Conservation (phyloP, 92 coral and sea anemone species). For the Blastomussa wellsi region DNA sequence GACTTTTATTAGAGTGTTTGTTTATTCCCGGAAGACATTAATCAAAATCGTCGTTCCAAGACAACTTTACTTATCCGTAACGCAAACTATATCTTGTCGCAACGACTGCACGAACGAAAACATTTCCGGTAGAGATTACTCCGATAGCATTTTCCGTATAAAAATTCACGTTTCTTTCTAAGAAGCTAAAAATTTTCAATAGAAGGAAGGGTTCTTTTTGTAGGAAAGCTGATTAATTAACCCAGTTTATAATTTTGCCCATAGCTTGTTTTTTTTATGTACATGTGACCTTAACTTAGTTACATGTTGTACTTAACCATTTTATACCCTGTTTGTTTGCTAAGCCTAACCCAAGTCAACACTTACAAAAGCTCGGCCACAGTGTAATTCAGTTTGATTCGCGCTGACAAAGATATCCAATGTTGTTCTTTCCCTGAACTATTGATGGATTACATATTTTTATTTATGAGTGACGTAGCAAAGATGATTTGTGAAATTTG, state of each 20-base stretch:
- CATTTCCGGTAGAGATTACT: neutral
- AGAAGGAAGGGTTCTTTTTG: neutral
- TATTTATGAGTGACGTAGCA: no score
- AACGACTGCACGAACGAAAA: neutral
- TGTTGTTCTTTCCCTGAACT: no score
- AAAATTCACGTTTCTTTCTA: neutral
- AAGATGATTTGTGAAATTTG: no score
- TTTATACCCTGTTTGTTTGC: neutral
- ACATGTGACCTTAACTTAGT: neutral
- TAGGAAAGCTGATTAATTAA: neutral
- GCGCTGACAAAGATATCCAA: neutral
- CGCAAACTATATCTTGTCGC: neutral
- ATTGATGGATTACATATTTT: no score
- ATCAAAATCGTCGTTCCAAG: neutral
- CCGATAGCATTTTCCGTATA: neutral
- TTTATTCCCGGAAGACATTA: constrained; percentile 1
- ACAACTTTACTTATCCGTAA: neutral
- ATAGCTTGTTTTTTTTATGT: neutral
- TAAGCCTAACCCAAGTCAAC: no score
- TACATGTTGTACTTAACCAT: neutral
- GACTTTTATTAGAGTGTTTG: neutral
- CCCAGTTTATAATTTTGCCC: neutral
- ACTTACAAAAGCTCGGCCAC: neutral
- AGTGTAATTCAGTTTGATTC: neutral
- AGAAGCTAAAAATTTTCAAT: neutral